Evolutionary conservation across 2,888 invertebrate species (phyloP), one percentile per base, ranked within the genome.

Genomic region (Hypercompe scribonia): DNA sequence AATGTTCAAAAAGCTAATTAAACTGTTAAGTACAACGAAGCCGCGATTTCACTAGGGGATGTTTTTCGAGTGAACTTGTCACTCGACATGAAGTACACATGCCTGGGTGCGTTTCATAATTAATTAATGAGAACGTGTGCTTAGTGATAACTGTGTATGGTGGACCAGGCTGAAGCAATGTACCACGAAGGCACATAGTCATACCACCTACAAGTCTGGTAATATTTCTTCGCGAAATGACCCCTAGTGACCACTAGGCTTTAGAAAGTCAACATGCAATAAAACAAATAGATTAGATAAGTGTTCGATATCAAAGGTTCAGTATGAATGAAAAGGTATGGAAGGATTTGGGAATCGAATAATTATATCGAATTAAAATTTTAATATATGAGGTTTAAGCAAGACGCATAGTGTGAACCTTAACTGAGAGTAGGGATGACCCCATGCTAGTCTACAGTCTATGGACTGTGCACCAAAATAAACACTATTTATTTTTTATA

Each of bases 391-490:
- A 63, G n/a, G 34, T 54, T 54, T 3, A 28, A 54, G 70, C 70
- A 73, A 75, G 68, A 71, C 24, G n/a, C 39, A 33, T 71, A 65
- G 72, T 71, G 69, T 66, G 54, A 80, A 76, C 81, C 68, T 78
- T 78, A 75, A 81, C 73, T 76, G 74, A 78, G 81, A 78, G 69
- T 83, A 83, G 78, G 80, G 75, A 84, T 77, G 72, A 84, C 71
- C 71, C 33, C 79, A 87, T 86, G 90, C 91, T 90, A 91, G 90
- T 91, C 91, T 78, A 84, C 71, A 84, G 85, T 88, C 86, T 75
- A 31, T 61, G 83, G 81, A 84, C 81, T 81, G 75, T 75, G 78
- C 80, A 84, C 88, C 88, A 88, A 89, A 87, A 69, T 0, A 39
- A 68, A 11, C 36, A 36, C 28, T 68, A 39, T 61, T 54, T 69